Conservation (phyloP, 2,113 vertebrate genomes). For the Mellivora capensis region DNA sequence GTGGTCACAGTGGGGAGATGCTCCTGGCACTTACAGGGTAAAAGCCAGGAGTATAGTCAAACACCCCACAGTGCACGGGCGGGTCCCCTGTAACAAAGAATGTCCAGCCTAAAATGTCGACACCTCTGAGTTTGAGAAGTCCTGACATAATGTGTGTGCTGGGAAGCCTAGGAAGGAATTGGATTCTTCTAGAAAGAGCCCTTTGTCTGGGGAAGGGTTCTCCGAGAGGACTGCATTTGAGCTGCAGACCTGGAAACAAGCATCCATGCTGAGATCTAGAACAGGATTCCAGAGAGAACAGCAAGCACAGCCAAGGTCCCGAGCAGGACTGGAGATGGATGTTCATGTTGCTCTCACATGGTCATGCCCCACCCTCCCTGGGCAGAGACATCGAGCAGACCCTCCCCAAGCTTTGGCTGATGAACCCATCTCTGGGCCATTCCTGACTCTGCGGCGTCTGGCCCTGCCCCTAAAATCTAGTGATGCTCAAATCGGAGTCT, state of each 20-base stretch:
- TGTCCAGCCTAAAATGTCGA: not conserved
- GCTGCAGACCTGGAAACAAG: not conserved
- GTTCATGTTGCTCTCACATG: too few relatives aligned
- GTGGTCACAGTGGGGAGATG: not conserved
- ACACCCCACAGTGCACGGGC: not conserved
- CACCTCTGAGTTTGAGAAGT: not conserved
- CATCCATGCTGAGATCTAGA: not conserved
- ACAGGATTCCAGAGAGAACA: not conserved
- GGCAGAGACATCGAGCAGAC: not conserved
- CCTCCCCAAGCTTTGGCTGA: not conserved
- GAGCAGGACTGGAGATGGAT: not conserved
- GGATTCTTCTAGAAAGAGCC: not conserved
- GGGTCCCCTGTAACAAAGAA: not conserved
- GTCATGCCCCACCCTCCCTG: not conserved
- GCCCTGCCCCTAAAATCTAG: accelerated
- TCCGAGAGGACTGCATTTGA: not conserved
- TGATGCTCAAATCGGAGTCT: not conserved
- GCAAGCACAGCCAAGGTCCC: not conserved
- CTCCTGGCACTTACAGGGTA: not conserved
- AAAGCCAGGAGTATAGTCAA: not conserved
- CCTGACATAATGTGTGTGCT: too few relatives aligned
- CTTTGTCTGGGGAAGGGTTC: not conserved
- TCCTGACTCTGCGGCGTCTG: not conserved
- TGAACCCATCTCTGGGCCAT: not conserved
- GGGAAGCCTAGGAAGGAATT: not conserved